Base-by-base conservation (phyloP, 2,797 vertebrate species). In the Sebastes minor region DNA sequence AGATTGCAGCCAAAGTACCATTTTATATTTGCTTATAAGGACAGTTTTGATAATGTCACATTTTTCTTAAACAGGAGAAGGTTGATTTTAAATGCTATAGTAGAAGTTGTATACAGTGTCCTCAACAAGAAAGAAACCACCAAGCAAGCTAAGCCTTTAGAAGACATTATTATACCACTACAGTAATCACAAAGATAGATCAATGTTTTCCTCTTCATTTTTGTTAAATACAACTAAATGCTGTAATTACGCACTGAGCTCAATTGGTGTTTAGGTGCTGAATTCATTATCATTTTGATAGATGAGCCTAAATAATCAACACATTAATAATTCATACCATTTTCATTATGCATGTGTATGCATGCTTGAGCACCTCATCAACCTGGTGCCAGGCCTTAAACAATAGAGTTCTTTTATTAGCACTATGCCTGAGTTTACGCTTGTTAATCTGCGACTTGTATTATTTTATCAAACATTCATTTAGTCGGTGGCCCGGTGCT, bases 251-350 rank as follows among this genome's bases (percentile, higher is more conserved):
- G 97, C 95, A 96, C 94, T 94, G 96, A 96, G 94, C 95, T 96
- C 97, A 97, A 97, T 98, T 97, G 97, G 96, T 97, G 97, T 97
- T 98, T 97, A 97, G 96, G 97, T 97, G 97, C 96, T 96, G 97
- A 97, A 98, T 99, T 98, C 97, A 99, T 99, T 99, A 99, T 97
- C 97, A 98, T 98, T 96, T 96, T 99, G 98, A 99, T 99, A 98
- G 97, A 99, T 99, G 98, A 97, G 97, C 93, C 99, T 98, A 99
- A 99, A 99, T 99, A 99, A 99, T 98, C 97, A 98, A 97, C 95
- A 97, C 97, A 99, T 99, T 99, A 99, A 99, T 99, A 99, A 99
- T 99, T 98, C 98, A 99, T 98, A 94, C 91, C 91, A 93, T 97
- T 97, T 98, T 98, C 97, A 99, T 99, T 99, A 99, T 99, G 98